Percentiles rank a stretch among this genome's conserved stretches.
Conservation (phyloP, 2,888 invertebrate genomes). For the Druceiella hillmani region DNA sequence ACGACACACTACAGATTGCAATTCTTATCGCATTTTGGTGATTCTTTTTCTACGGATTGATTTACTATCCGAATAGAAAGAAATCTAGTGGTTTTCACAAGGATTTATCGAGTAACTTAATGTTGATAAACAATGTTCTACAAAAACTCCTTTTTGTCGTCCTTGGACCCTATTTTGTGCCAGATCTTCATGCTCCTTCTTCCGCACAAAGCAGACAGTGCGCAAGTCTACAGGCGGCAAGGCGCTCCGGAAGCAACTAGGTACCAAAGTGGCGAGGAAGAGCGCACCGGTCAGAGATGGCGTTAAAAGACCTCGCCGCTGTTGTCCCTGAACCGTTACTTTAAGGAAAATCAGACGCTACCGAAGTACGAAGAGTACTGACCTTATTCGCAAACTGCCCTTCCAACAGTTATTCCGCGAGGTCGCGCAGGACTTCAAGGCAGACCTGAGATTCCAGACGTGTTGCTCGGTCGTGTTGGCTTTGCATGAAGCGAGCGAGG, state of each 20-base stretch:
- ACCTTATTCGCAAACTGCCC: conserved; percentile 63
- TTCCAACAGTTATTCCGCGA: conserved; percentile 69
- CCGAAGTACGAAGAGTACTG: conserved; percentile 70
- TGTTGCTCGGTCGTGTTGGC: conserved; percentile 66
- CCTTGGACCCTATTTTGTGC: too few species aligned
- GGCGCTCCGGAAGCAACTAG: conserved; percentile 64
- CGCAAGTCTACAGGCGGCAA: conserved; percentile 72
- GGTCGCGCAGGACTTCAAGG: conserved; percentile 70
- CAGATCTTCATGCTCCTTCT: too few species aligned
- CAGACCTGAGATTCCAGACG: conserved; percentile 65
- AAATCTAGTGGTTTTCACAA: too few species aligned
- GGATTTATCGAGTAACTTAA: too few species aligned
- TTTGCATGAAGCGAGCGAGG: conserved; percentile 57
- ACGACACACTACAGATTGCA: too few species aligned
- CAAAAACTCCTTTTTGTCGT: too few species aligned
- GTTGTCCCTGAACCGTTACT: conserved; percentile 64
- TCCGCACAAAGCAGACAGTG: conserved; percentile 71
- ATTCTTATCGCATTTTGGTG: too few species aligned
- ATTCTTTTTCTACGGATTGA: too few species aligned
- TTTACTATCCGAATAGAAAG: too few species aligned
- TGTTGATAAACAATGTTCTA: too few species aligned
- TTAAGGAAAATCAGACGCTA: conserved; percentile 66
- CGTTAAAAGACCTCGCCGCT: conserved; percentile 68
- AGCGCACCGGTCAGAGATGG: conserved; percentile 69
- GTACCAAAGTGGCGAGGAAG: conserved; percentile 67